Base-by-base conservation (phyloP, 2,113 vertebrate genomes). In the Hydropotes inermis region DNA sequence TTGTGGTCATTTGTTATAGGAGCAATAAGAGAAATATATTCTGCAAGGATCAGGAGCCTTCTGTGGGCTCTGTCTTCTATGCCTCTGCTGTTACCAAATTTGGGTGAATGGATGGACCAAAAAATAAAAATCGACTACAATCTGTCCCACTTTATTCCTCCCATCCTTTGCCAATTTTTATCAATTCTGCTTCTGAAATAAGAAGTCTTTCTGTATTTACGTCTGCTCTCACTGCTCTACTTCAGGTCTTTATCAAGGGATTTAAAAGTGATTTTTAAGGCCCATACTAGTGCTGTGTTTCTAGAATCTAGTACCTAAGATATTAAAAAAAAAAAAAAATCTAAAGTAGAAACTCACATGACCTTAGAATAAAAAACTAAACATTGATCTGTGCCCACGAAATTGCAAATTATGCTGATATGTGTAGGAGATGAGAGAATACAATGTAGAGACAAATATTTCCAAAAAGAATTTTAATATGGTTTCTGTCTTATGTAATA, bases 191-290 rank as follows among this genome's bases (percentile, higher is more conserved):
- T 36, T 81, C 57, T 89, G 54, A 94, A 89, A 74, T 43, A 30
- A 58, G 50, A 88, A 82, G 5, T 60, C 36, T 60, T 36, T 5
- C 50, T 4, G 0, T n/a, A 8, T 81, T 36, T 81, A 43, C 45
- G 27, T 97, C 33, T 76, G 7, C 39, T 90, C 47, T 96, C 36
- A 36, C 8, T 27, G 17, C 19, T 39, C 11, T 81, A 52, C 76
- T 93, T 81, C 33, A 89, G 43, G 12, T 93, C 45, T 84, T 93
- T 93, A 93, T 89, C 39, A 94, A n/a, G 54, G 36, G 36, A 89
- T 86, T 94, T 64, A 50, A 93, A 70, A 54, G 88, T 86, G n/a
- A 82, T 67, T 88, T 96, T 58, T 79, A 87, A 92, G 70, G 64
- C 60, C 55, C 78, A 47, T 79, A 78, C 45, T 92, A 58, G 28